Evolutionary conservation across 64 coral and sea anemone genomes (phyloP).

Genomic region (Astreopora myriophthalma): DNA sequence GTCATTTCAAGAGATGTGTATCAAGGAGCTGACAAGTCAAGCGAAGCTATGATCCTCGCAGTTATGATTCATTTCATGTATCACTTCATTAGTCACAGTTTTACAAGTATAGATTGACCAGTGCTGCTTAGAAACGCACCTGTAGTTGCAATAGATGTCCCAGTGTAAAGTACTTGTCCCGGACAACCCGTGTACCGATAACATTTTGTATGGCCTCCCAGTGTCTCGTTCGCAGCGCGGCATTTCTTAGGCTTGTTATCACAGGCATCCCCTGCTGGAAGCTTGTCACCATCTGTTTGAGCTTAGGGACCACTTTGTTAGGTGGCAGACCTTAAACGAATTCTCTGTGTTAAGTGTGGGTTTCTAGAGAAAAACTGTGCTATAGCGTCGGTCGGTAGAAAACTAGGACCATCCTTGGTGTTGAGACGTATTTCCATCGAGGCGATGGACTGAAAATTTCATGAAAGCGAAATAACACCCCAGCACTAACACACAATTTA

Average conservation of each 20-base stretch:
- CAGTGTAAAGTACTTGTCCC: constrained; percentile 88
- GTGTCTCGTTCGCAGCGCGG: constrained; percentile 81
- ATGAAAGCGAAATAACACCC: too few species aligned
- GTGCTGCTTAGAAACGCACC: constrained; percentile 24
- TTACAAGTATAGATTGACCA: not conserved
- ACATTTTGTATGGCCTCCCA: constrained; percentile 92
- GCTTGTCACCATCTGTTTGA: constrained; percentile 86
- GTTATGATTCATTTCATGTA: too few species aligned
- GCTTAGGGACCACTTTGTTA: constrained; percentile 81
- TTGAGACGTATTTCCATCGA: too few species aligned
- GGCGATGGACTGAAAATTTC: too few species aligned
- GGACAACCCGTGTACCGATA: constrained; percentile 81
- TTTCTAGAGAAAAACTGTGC: too few species aligned
- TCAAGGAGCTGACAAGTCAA: too few species aligned
- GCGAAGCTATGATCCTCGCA: too few species aligned
- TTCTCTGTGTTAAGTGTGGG: not conserved
- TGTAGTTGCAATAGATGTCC: constrained; percentile 84
- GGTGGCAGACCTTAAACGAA: constrained; percentile 77
- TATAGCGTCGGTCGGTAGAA: too few species aligned
- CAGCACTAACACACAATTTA: too few species aligned
- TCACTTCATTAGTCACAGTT: not conserved
- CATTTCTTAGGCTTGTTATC: constrained; percentile 89
- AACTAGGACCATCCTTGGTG: too few species aligned
- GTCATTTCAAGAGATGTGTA: too few species aligned
- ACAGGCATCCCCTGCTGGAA: constrained; percentile 96